phyloP scores from a whole-genome alignment of 2,888 invertebrate species.

The Portevinia maculata region DNA sequence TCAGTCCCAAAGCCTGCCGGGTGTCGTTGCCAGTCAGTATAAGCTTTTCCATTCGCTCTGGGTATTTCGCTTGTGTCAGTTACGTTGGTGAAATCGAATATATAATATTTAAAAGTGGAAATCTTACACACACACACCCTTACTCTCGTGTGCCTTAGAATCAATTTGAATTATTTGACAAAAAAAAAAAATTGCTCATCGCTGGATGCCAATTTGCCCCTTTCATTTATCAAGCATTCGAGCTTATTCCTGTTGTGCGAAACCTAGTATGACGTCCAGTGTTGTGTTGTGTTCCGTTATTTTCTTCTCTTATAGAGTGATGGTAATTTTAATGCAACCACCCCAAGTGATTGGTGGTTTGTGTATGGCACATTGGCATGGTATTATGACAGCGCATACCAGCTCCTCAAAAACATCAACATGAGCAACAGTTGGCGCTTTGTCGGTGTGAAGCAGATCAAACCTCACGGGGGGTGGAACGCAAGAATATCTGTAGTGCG shows the following conservation, averaged over 20 bases:
- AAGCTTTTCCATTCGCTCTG: constrained; percentile 31
- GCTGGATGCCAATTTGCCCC: constrained; percentile 68
- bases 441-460: constrained; percentile 36
- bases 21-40: neutral
- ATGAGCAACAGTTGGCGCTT: constrained; percentile 51
- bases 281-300: constrained; percentile 22
- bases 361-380: constrained; percentile 6
- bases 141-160: constrained; percentile 34
- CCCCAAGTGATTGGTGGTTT: constrained; percentile 34
- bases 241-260: constrained; percentile 70
- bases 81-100: constrained; percentile 7
- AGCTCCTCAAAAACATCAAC: constrained; percentile 32
- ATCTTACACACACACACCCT: constrained; percentile 20
- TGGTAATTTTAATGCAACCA: constrained; percentile 63
- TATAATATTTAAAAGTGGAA: constrained; percentile 12
- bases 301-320: constrained; percentile 21
- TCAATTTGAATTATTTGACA: constrained; percentile 63
- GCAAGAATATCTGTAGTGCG: constrained; percentile 54
- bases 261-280: constrained; percentile 58
- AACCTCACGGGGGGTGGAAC: constrained; percentile 32
- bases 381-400: constrained; percentile 3
- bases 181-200: constrained; percentile 22
- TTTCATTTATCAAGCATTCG: constrained; percentile 55
- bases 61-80: constrained; percentile 7
- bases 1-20: constrained; percentile 20